Conservation (phyloP, 2,888 invertebrate species). For the Dryomyza anilis region DNA sequence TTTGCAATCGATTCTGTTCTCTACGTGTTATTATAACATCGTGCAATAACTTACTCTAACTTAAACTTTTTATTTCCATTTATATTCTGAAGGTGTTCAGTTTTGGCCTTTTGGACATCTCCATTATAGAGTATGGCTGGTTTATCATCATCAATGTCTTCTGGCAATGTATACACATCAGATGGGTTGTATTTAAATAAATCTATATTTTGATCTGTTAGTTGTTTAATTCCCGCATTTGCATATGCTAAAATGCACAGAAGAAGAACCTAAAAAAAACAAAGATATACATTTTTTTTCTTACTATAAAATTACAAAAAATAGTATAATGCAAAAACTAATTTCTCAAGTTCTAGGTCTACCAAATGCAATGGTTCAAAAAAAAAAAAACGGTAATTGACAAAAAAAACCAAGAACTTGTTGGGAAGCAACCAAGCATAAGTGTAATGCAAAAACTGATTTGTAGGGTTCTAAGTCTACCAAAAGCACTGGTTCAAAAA, state of each 20-base stretch:
- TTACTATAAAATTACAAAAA: no score
- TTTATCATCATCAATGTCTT: conserved; percentile 58
- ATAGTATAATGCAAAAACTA: no score
- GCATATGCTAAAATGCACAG: conserved; percentile 44
- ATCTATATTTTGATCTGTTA: conserved; percentile 52
- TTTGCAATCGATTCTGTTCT: not conserved
- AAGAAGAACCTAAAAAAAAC: conserved; percentile 37
- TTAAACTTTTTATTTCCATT: conserved; percentile 59
- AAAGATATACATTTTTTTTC: no score
- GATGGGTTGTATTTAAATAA: conserved; percentile 57
- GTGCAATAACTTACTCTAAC: conserved; percentile 50
- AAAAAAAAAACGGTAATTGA: no score
- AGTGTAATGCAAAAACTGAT: no score
- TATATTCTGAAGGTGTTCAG: conserved; percentile 51
- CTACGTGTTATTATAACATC: not conserved
- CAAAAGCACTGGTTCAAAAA: no score
- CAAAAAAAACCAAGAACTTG: no score
- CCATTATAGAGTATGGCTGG: conserved; percentile 55
- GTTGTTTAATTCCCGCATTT: conserved; percentile 51
- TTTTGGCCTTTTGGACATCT: conserved; percentile 57
- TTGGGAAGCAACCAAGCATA: no score
- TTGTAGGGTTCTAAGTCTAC: no score
- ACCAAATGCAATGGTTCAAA: no score
- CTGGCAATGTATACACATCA: conserved; percentile 57
- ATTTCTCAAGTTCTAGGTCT: no score